Conservation (phyloP, 2,888 invertebrate genomes). For the Acleris holmiana region DNA sequence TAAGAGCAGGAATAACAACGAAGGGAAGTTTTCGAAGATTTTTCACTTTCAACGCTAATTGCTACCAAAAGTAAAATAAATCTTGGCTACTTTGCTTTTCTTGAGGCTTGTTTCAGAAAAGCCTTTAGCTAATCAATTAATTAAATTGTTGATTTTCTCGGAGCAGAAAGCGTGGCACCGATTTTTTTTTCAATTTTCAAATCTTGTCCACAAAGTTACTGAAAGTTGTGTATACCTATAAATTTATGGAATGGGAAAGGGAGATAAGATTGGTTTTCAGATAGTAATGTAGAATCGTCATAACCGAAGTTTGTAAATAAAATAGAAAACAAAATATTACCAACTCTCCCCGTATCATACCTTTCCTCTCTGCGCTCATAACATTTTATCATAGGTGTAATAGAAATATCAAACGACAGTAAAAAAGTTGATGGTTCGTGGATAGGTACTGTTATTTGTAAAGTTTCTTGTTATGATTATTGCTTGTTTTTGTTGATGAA, state of each 20-base stretch:
- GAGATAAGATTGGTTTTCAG: conserved; percentile 61
- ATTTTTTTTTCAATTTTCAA: conserved; percentile 31
- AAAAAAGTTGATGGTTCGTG: conserved; percentile 66
- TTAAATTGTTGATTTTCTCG: conserved; percentile 67
- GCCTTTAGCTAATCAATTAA: conserved; percentile 77
- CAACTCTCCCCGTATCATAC: conserved; percentile 53
- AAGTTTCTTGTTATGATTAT: conserved; percentile 67
- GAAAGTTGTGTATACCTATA: conserved; percentile 13
- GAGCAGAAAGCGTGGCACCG: conserved; percentile 29
- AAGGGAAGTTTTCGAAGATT: conserved; percentile 74
- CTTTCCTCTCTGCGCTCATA: conserved; percentile 58
- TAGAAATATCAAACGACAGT: conserved; percentile 72
- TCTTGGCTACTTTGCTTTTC: conserved; percentile 73
- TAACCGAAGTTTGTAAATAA: conserved; percentile 79
- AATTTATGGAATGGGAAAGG: conserved; percentile 46
- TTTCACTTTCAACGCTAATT: conserved; percentile 83
- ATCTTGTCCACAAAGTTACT: conserved; percentile 19
- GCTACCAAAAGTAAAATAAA: conserved; percentile 80
- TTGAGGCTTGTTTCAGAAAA: conserved; percentile 66
- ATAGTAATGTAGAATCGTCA: conserved; percentile 66
- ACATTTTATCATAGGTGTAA: conserved; percentile 83
- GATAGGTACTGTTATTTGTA: conserved; percentile 63
- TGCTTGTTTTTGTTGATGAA: conserved; percentile 67
- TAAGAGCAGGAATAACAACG: conserved; percentile 73
- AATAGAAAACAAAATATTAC: conserved; percentile 72